These are phyloP conservation scores for Cantharis rufa DNA, from an alignment of 2,888 invertebrate genomes.

Conservation along the genomic window DNA sequence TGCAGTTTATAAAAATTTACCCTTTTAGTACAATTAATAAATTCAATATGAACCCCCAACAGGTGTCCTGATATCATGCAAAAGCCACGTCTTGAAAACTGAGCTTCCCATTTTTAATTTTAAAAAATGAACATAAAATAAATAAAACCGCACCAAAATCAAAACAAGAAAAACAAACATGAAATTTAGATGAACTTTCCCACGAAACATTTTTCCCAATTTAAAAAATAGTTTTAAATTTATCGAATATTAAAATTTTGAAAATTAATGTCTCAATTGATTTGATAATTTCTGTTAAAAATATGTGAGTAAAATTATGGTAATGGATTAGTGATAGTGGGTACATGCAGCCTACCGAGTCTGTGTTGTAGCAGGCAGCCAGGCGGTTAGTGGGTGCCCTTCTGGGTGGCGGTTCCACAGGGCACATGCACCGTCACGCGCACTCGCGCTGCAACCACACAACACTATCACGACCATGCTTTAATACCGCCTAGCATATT, in stretches of 20 bases:
- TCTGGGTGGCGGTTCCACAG: constrained; percentile 55
- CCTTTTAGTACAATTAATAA: not conserved
- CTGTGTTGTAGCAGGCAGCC: constrained; percentile 53
- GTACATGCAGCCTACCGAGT: constrained; percentile 54
- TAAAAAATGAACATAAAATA: not conserved
- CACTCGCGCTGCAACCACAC: constrained; percentile 85
- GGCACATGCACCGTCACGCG: constrained; percentile 90
- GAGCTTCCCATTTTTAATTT: not conserved
- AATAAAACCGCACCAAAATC: not conserved
- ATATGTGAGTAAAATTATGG: not conserved
- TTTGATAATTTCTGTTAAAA: not conserved
- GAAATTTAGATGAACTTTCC: not conserved
- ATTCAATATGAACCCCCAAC: not conserved
- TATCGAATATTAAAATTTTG: not conserved
- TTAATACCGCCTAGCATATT: constrained; percentile 42
- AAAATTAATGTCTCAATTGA: not conserved
- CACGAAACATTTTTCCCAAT: not conserved
- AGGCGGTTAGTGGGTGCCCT: constrained; percentile 54
- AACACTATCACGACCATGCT: constrained; percentile 55
- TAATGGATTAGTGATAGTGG: constrained; percentile 36
- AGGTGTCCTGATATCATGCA: not conserved
- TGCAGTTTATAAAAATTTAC: not conserved
- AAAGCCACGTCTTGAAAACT: not conserved
- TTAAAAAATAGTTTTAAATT: not conserved
- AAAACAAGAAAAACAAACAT: not conserved